A percentile compares a stretch with the other conserved stretches of the same genome.
Conservation (phyloP, 64 coral and sea anemone species). For the Stylophora pistillata region DNA sequence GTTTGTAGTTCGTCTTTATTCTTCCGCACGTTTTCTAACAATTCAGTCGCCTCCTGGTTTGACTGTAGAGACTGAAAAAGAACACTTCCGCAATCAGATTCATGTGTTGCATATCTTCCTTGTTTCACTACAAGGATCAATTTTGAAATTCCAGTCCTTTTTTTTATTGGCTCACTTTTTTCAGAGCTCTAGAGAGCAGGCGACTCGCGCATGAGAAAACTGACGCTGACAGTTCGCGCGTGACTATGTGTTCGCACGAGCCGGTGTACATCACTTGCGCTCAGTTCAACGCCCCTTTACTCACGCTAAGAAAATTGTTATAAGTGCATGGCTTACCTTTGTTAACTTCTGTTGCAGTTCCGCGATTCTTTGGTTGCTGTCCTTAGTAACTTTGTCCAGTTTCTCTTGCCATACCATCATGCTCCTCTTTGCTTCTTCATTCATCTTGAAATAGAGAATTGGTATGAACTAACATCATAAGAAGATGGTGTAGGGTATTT, state of each 20-base stretch:
- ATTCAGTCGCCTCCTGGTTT: conserved; percentile 83
- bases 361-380: conserved; percentile 73
- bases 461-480: not conserved
- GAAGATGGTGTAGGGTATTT: not conserved
- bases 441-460: conserved; percentile 49
- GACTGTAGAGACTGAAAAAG: conserved; percentile 67
- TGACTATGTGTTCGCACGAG: too few species aligned
- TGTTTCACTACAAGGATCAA: not conserved
- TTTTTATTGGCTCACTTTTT: too few species aligned
- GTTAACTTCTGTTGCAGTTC: conserved; percentile 76
- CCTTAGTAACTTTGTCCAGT: conserved; percentile 78
- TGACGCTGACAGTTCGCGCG: too few species aligned
- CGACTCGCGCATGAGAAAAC: too few species aligned
- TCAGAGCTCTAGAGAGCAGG: too few species aligned
- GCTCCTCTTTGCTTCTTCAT: conserved; percentile 88
- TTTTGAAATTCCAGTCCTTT: too few species aligned
- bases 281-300: too few species aligned
- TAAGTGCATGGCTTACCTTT: conserved; percentile 25
- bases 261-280: too few species aligned
- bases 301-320: not conserved
- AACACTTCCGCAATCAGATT: not conserved
- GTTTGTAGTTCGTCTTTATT: conserved; percentile 59
- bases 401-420: conserved; percentile 89
- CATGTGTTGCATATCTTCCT: not conserved
- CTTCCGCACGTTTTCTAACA: conserved; percentile 74